Evolutionary conservation across 2,888 invertebrate species (phyloP).

Genomic region (Pheosia tremula): DNA sequence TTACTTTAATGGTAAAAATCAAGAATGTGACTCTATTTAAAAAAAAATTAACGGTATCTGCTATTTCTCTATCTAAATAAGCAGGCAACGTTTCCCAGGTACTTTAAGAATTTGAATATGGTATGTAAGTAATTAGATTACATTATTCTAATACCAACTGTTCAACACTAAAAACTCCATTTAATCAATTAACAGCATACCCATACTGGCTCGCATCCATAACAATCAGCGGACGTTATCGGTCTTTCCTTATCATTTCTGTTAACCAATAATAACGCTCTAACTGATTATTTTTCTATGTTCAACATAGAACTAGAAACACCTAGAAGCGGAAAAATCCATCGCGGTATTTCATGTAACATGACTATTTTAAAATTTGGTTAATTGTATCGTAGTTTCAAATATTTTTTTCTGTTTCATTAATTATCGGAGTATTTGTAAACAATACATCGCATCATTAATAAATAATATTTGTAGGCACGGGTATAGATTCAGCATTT

Average conservation of each 20-base stretch:
- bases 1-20: too few relatives aligned
- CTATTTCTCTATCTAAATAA: too few relatives aligned
- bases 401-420: too few relatives aligned
- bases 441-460: too few relatives aligned
- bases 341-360: conserved; percentile 6
- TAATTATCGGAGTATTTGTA: too few relatives aligned
- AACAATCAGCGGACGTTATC: conserved; percentile 49
- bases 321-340: conserved; percentile 33
- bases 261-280: conserved; percentile 57
- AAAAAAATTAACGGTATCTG: too few relatives aligned
- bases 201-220: conserved; percentile 25
- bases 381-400: too few relatives aligned
- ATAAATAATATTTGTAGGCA: too few relatives aligned
- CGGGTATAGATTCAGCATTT: too few relatives aligned
- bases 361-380: background rate
- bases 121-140: background rate
- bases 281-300: conserved; percentile 46
- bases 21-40: too few relatives aligned
- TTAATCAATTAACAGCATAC: conserved; percentile 38
- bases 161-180: conserved; percentile 2
- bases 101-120: too few relatives aligned
- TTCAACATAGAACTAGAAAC: conserved; percentile 38
- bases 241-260: conserved; percentile 49
- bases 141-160: conserved; percentile 8
- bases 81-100: too few relatives aligned